Percentiles rank a stretch among this genome's conserved stretches.
These are phyloP conservation scores for Synanthedon vespiformis DNA, from an alignment of 2,888 invertebrate genomes.

Conservation along the genomic window DNA sequence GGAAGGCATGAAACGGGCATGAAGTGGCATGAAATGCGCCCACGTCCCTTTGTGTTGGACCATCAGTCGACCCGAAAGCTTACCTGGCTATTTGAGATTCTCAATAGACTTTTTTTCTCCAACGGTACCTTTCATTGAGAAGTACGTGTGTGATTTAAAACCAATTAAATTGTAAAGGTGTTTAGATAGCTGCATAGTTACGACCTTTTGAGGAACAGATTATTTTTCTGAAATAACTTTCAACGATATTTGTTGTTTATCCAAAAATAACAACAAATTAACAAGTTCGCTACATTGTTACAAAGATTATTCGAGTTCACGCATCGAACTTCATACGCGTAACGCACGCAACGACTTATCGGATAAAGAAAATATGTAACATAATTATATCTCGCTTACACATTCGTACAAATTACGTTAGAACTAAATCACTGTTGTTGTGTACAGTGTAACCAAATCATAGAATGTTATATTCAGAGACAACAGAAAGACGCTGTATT, in stretches of 20 bases:
- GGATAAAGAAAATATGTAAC: not conserved
- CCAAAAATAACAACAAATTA: not conserved
- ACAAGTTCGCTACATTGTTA: not conserved
- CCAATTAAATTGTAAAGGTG: conserved; percentile 46
- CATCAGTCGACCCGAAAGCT: conserved; percentile 7
- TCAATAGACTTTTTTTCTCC: conserved; percentile 17
- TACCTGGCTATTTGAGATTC: conserved; percentile 22
- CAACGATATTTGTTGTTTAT: too few species aligned
- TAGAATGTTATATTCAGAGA: too few species aligned
- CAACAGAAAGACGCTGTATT: too few species aligned
- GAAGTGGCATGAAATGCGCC: conserved; percentile 15
- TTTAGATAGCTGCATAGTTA: conserved; percentile 5
- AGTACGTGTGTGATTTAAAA: conserved; percentile 30
- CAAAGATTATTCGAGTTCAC: not conserved
- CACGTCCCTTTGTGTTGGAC: conserved; percentile 12
- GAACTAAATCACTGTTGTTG: not conserved
- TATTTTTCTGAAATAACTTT: too few species aligned
- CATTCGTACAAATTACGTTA: not conserved
- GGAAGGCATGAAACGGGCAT: conserved; percentile 9
- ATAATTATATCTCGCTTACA: not conserved
- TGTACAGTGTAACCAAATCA: not conserved
- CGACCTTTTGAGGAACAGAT: too few species aligned
- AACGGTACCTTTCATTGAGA: conserved; percentile 24
- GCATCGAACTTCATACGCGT: not conserved
- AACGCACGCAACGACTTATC: not conserved